Percentiles rank a stretch among this genome's conserved stretches.
phyloP scores from a whole-genome alignment of 2,113 vertebrate genomes.

The Puffinus mauretanicus region DNA sequence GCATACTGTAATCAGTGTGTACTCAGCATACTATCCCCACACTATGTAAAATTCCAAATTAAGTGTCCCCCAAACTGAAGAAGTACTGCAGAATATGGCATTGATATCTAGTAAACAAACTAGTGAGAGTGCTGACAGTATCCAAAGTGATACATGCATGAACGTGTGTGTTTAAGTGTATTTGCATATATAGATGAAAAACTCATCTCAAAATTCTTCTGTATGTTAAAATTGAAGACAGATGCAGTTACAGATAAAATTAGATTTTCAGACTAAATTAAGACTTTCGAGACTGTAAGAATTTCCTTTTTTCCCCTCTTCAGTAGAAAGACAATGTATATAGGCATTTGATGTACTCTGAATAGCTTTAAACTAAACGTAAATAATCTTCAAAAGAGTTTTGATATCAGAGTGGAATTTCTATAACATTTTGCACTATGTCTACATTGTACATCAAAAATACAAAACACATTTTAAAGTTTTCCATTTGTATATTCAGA shows the following conservation, averaged over 20 bases:
- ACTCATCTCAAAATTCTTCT: neutral
- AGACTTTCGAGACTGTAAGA: neutral
- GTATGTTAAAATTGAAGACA: neutral
- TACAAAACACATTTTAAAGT: neutral
- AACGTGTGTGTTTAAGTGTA: fast-evolving
- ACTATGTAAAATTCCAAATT: neutral
- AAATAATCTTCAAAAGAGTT: neutral
- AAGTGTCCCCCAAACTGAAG: neutral
- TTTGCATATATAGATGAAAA: neutral
- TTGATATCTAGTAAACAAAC: neutral
- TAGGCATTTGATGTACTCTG: neutral
- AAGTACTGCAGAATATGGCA: neutral
- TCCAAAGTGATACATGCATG: neutral
- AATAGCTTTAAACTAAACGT: neutral
- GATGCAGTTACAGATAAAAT: neutral
- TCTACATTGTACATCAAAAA: neutral
- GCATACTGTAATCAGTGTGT: neutral
- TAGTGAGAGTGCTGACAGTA: neutral
- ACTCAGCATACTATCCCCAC: neutral
- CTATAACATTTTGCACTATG: neutral
- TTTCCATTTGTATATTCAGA: neutral
- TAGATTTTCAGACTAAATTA: neutral
- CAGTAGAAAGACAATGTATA: neutral
- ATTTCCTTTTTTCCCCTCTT: neutral
- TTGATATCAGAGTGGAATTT: neutral